A percentile compares a stretch with the other conserved stretches of the same genome.
Evolutionary conservation across 2,888 invertebrate genomes (phyloP).

Genomic region (Nebria salina): DNA sequence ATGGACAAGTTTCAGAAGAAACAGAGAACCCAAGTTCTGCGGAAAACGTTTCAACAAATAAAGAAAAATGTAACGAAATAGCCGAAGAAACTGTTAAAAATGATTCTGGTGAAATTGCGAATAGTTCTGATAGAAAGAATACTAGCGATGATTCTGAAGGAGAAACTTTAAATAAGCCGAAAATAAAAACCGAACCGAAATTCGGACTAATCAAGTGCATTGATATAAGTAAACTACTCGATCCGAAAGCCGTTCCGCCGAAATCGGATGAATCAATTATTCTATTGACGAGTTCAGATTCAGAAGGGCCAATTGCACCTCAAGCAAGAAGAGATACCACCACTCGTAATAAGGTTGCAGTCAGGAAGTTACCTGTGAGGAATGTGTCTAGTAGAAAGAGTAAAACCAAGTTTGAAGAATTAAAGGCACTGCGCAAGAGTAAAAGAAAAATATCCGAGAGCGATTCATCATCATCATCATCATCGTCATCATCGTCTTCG

Average conservation of each 20-base stretch:
- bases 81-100: too few relatives aligned
- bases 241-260: constrained; percentile 48
- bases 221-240: constrained; percentile 59
- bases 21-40: too few relatives aligned
- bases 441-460: constrained; percentile 21
- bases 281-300: constrained; percentile 57
- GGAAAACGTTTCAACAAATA: too few relatives aligned
- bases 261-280: constrained; percentile 54
- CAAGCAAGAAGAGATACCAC: not conserved
- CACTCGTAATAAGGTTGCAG: not conserved
- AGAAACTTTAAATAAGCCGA: not conserved
- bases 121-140: not conserved
- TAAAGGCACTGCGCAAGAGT: not conserved
- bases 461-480: not conserved
- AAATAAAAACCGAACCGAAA: constrained; percentile 32
- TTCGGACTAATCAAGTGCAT: constrained; percentile 55
- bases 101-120: not conserved
- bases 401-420: not conserved
- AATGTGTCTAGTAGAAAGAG: not conserved
- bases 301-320: constrained; percentile 50
- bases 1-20: not conserved
- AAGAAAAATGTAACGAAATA: too few relatives aligned
- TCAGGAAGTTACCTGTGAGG: not conserved
- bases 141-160: not conserved
- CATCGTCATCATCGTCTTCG: not conserved